Conservation (phyloP, 2,888 invertebrate species). For the Camponotus fellah region DNA sequence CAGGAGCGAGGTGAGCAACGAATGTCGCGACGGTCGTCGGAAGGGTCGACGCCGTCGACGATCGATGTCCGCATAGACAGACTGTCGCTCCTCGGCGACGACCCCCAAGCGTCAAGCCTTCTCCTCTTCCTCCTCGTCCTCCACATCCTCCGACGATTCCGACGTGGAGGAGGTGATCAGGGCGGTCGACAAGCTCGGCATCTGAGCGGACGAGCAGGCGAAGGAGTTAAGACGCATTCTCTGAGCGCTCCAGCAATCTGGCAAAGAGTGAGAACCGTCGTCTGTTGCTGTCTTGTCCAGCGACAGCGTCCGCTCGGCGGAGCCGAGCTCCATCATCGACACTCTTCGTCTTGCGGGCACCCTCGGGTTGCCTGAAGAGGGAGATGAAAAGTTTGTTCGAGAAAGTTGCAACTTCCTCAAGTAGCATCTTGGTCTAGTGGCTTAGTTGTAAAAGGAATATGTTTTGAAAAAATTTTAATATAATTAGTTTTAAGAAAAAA, state of each 20-base stretch:
- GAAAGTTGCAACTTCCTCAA: not conserved
- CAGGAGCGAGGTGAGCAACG: conserved; percentile 80
- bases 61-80: conserved; percentile 75
- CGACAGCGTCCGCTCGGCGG: conserved; percentile 70
- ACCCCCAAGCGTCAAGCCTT: conserved; percentile 80
- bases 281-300: conserved; percentile 82
- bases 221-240: conserved; percentile 80
- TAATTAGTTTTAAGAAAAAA: not conserved
- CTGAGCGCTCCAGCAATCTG: conserved; percentile 82
- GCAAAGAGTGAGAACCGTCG: conserved; percentile 80
- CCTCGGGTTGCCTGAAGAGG: conserved; percentile 60
- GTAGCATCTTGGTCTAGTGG: not conserved
- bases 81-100: conserved; percentile 74
- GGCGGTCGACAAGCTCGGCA: conserved; percentile 89
- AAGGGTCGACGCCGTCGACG: conserved; percentile 75
- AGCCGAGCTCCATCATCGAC: conserved; percentile 93
- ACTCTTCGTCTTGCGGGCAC: conserved; percentile 63
- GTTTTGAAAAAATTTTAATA: not conserved
- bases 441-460: not conserved
- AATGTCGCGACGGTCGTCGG: conserved; percentile 77
- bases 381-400: not conserved
- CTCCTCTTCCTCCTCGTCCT: conserved; percentile 80
- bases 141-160: conserved; percentile 83
- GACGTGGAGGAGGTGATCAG: conserved; percentile 90
- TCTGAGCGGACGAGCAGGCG: conserved; percentile 85